Base-by-base conservation (phyloP, 2,888 invertebrate species). In the Phortica magna region DNA sequence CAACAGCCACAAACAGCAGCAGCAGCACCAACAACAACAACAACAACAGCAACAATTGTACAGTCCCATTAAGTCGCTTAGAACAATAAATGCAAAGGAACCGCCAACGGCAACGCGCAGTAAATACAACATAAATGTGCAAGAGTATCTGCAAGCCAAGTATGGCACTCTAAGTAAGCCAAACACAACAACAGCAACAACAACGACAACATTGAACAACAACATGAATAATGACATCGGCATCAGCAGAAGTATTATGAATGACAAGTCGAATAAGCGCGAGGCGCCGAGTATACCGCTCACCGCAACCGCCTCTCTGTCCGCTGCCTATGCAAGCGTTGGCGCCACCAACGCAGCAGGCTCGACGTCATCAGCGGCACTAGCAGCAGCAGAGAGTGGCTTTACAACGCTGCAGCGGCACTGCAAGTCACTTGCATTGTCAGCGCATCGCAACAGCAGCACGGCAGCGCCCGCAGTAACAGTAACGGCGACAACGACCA, bases 351-450 rank as follows among this genome's bases (percentile, higher is more conserved):
- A 1, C 0, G 12, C 7, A 55, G 12, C 55, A 55, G 55, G 75
- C 73, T 53, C 71, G 19, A 64, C 71, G n/a, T 2, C 17, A 22
- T 64, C 55, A n/a, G 42, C 41, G 2, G n/a, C 43, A 59, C 43
- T 3, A 42, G 17, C 59, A 59, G 19, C 59, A 7, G 59, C 14
- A 59, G 59, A 59, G 59, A 48, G 61, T 17, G 53, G 65, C 78
- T 77, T 77, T 64, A 48, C 80, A 73, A 75, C 83, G 39, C 74
- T 80, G 22, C 77, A 80, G 55, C 80, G 80, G 39, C 80, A 82
- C 22, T 80, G 80, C 14, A 83, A 83, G 70, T 83, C 83, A 31
- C 75, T 83, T 12, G 81, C 79, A n/a, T 48, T 83, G 79, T 80
- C 83, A 53, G 19, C 68, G 48, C 9, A 65, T 22, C 39, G 65